These are phyloP conservation scores for Macquaria australasica DNA, from an alignment of 2,113 vertebrate genomes.

Conservation along the genomic window DNA sequence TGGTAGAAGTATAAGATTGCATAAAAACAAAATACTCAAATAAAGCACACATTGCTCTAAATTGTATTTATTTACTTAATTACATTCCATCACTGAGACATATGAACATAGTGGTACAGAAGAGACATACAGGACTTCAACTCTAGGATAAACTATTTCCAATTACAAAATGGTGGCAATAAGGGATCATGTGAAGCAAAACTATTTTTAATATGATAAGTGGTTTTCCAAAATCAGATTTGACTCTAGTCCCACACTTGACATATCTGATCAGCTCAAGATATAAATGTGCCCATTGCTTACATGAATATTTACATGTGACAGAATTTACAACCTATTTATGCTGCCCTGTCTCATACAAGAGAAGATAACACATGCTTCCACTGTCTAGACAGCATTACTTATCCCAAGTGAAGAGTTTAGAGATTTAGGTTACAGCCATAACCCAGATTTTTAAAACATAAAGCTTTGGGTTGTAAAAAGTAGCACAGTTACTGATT, in stretches of 20 bases:
- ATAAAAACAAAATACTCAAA: no score
- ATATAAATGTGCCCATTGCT: not conserved
- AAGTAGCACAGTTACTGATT: constrained; percentile 46
- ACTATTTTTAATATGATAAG: not conserved
- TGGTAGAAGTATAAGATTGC: no score
- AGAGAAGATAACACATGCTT: constrained; percentile 16
- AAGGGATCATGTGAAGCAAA: not conserved
- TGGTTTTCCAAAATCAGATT: not conserved
- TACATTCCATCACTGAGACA: no score
- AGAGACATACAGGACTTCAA: no score
- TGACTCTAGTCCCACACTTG: not conserved
- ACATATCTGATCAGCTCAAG: not conserved
- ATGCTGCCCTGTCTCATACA: not conserved
- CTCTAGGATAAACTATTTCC: no score
- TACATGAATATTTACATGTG: not conserved
- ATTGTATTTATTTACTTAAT: no score
- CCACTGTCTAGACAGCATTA: constrained; percentile 45
- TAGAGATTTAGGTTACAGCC: constrained; percentile 48
- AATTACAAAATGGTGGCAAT: not conserved
- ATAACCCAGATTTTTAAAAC: not conserved
- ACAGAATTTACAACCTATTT: constrained; percentile 22
- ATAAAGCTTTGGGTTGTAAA: constrained; percentile 36
- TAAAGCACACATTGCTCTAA: no score
- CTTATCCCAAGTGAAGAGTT: constrained; percentile 18
- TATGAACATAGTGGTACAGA: no score